Evolutionary conservation across 2,113 vertebrate species (phyloP).

Genomic region (Corvus cornix): DNA sequence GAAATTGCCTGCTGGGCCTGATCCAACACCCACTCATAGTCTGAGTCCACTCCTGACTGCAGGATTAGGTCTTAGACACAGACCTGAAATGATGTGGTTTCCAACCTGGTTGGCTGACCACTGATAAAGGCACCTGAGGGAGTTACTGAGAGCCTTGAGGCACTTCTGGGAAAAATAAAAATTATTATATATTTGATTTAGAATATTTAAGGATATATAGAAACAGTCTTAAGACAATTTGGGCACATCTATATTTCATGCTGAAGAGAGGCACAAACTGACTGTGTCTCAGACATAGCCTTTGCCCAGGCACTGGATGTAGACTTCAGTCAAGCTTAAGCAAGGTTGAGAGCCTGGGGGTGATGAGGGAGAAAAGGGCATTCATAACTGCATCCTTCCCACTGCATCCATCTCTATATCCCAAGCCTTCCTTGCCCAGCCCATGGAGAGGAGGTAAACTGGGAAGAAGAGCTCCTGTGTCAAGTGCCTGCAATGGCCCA

Average conservation of each 20-base stretch:
- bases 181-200: background rate
- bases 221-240: background rate
- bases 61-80: background rate
- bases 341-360: background rate
- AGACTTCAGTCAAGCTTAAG: background rate
- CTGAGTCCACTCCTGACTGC: background rate
- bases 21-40: background rate
- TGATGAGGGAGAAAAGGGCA: background rate
- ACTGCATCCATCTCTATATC: background rate
- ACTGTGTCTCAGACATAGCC: background rate
- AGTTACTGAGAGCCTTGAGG: background rate
- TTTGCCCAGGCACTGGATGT: background rate
- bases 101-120: background rate
- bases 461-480: background rate
- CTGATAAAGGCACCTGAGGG: background rate
- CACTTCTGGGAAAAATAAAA: background rate
- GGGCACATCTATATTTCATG: background rate
- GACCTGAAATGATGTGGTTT: background rate
- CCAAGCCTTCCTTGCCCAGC: background rate
- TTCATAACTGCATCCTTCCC: background rate
- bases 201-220: background rate
- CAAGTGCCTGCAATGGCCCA: background rate
- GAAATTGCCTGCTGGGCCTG: background rate
- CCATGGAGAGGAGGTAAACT: background rate
- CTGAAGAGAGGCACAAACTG: background rate